Evolutionary conservation across 2,113 vertebrate species (phyloP), one percentile per base, ranked within the genome.

Genomic region (Pollachius pollachius): DNA sequence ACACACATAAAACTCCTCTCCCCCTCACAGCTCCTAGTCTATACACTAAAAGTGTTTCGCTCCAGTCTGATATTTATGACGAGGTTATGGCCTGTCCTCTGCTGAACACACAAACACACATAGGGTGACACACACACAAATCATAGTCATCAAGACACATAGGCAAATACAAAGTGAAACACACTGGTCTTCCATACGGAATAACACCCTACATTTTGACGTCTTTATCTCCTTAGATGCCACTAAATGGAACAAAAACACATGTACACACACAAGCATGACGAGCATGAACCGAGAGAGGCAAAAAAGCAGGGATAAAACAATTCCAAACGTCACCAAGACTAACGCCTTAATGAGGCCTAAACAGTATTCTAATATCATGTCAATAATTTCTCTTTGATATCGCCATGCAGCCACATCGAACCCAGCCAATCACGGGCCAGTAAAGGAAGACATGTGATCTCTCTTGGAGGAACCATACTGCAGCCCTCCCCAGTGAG

Each of bases 251-350:
- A 30, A 2, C 30, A 30, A 30, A 27, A 27, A 27, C 27, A 30
- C 30, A 30, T 6, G 30, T 30, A 4, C 30, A 30, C 30, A 30
- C 30, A 30, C 30, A 0, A 4, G 30, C 30, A 75, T 89, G 84
- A 87, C 85, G 83, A 84, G 72, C 85, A 87, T 84, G 74, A 86
- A 89, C 85, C 57, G 64, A 52, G 57, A 52, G 57, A 70, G 65
- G 68, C 63, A 77, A 75, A 67, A 57, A 57, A 48, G 66, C 71
- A 77, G 82, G 62, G 15, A 77, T 74, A 76, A 81, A 85, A 70
- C 75, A 71, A 74, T 88, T 72, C 71, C 79, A 86, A 48, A 87
- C 62, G 74, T 84, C 77, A 79, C 65, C 60, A 58, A 1, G 9
- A 72, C 83, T 91, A 90, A 89, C 90, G 11, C 3, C 52, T 54